Base-by-base conservation (phyloP, 2,888 invertebrate species). In the Balanococcus diminutus region DNA sequence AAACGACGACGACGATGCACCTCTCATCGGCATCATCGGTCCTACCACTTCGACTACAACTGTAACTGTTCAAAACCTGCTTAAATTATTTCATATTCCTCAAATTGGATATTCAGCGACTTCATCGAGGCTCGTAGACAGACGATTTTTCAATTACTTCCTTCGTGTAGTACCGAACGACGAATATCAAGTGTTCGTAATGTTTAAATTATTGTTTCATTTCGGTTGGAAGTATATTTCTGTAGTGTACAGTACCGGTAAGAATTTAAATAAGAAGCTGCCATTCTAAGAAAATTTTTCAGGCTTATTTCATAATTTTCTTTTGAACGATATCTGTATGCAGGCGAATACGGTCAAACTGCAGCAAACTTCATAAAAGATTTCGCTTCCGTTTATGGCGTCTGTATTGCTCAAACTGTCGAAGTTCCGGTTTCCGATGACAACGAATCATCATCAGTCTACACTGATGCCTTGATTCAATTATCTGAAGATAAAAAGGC, bases 211-310 rank as follows among this genome's bases (percentile, higher is more conserved):
- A 87, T 92, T 94, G 79, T 91, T 91, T 87, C 91, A 92, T 87
- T 93, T 93, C 90, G 94, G 94, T 90, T 95, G 95, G 95, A 95
- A 94, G 9, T 95, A 95, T 89, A 93, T 95, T 61, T 94, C 94
- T 72, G 93, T 93, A 22, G 93, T 94, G 79, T 93, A 94, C 89
- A 94, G 94, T 1, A 94, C 94, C 89, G 95, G 95, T 94, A 89
- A 19, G 36, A 79, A 32, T 28, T 67, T 14, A 4, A 25, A 22
- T n/a, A 46, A 5, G n/a, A 46, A 46, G 46, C n/a, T 5, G n/a
- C n/a, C 3, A n/a, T 46, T n/a, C n/a, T n/a, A 46, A 46, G 16
- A 2, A 46, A n/a, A 46, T 16, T 3, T 5, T 3, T 36, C 36
- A 36, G 36, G 8, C 8, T 5, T 5, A 36, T 5, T 36, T 36